These are phyloP conservation scores for Gasteruption jaculator DNA, from an alignment of 2,888 invertebrate species.

Conservation along the genomic window DNA sequence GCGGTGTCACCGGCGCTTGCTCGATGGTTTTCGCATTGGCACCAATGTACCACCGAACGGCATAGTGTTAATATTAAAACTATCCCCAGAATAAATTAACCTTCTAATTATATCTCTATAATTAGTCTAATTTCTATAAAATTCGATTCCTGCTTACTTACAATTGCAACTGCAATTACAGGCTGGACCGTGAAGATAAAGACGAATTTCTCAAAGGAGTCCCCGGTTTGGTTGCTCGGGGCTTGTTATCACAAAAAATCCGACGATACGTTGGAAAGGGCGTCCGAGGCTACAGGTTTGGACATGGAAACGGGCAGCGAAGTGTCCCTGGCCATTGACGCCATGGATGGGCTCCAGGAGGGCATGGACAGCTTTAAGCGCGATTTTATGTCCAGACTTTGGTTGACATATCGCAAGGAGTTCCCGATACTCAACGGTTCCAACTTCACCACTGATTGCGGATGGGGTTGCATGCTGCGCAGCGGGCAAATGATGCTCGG, in stretches of 20 bases:
- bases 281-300: constrained; percentile 39
- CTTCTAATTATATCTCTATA: too few species aligned
- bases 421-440: constrained; percentile 79
- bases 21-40: too few species aligned
- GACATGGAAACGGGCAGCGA: constrained; percentile 41
- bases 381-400: constrained; percentile 78
- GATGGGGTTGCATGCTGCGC: constrained; percentile 89
- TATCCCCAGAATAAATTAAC: too few species aligned
- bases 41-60: too few species aligned
- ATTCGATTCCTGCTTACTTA: too few species aligned
- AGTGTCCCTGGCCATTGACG: constrained; percentile 40
- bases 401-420: constrained; percentile 85
- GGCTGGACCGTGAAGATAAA: constrained; percentile 77
- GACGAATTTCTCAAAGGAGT: constrained; percentile 75
- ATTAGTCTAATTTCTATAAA: constrained; percentile 1
- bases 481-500: constrained; percentile 92
- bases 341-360: constrained; percentile 40
- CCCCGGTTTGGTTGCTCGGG: constrained; percentile 83
- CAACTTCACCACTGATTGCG: constrained; percentile 83
- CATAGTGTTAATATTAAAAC: too few species aligned
- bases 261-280: constrained; percentile 38
- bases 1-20: too few species aligned
- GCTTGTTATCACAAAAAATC: constrained; percentile 75
- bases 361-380: constrained; percentile 80
- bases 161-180: constrained; percentile 36